Conservation (phyloP, 2,797 vertebrate genomes). For the Rhinella marina region DNA sequence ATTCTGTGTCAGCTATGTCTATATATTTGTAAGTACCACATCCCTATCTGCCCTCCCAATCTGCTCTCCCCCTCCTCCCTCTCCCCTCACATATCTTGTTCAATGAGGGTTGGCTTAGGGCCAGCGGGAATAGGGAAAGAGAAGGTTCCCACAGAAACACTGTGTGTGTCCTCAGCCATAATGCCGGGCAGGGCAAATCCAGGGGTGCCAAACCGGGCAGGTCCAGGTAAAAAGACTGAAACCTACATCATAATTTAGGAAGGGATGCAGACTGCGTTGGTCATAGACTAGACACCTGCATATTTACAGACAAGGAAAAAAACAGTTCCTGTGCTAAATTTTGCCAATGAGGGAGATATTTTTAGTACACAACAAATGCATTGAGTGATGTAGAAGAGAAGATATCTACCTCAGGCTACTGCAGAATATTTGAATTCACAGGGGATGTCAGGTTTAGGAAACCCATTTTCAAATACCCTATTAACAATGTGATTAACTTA, state of each 20-base stretch:
- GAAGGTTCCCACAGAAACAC: slow-evolving; percentile 58
- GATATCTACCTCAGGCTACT: too few species aligned
- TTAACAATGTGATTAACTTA: too few species aligned
- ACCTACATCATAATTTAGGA: background rate
- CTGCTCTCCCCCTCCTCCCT: slow-evolving; percentile 37
- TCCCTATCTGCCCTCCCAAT: slow-evolving; percentile 30
- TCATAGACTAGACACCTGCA: background rate
- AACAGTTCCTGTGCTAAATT: too few species aligned
- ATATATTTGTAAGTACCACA: background rate
- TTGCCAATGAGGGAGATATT: too few species aligned
- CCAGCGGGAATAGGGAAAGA: slow-evolving; percentile 47
- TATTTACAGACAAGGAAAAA: background rate
- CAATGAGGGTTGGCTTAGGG: slow-evolving; percentile 36
- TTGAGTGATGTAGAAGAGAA: background rate
- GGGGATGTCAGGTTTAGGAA: too few species aligned
- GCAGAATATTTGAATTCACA: too few species aligned
- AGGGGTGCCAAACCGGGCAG: background rate
- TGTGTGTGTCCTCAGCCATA: slow-evolving; percentile 46
- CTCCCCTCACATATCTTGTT: slow-evolving; percentile 34
- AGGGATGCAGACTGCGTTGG: background rate
- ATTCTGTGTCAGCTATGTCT: background rate
- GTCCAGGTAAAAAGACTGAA: background rate
- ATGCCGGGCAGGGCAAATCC: slow-evolving; percentile 23
- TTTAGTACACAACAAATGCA: background rate
- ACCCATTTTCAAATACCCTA: too few species aligned